These are phyloP conservation scores for Hydriomena furcata DNA, from an alignment of 2,888 invertebrate species.

Conservation along the genomic window DNA sequence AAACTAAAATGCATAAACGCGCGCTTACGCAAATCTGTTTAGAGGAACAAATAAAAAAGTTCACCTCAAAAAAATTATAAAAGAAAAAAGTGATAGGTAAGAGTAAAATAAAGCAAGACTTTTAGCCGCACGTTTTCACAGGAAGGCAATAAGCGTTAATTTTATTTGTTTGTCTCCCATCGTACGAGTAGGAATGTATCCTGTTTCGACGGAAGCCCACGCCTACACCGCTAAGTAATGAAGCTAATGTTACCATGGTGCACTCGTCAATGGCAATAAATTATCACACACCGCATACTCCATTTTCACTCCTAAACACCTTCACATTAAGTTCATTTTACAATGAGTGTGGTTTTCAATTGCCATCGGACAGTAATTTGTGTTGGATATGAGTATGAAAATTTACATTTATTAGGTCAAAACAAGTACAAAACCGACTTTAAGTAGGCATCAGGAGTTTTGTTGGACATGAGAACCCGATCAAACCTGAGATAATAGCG, in stretches of 20 bases:
- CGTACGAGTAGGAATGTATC: no score
- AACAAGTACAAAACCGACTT: no score
- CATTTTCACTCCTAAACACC: constrained; percentile 42
- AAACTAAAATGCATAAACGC: no score
- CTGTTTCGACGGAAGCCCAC: constrained; percentile 76
- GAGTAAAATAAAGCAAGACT: constrained; percentile 12
- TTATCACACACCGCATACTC: constrained; percentile 36
- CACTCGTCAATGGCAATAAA: constrained; percentile 53
- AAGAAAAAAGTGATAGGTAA: no score
- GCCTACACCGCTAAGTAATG: constrained; percentile 79
- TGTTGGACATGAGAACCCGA: no score
- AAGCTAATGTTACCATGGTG: constrained; percentile 68
- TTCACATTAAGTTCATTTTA: constrained; percentile 29
- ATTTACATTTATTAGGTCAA: constrained; percentile 12
- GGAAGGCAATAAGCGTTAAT: constrained; percentile 72
- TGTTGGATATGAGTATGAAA: constrained; percentile 13
- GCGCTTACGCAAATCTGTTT: constrained; percentile 3
- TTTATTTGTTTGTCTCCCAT: constrained; percentile 70
- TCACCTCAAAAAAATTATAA: no score
- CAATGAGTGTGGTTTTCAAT: constrained; percentile 13
- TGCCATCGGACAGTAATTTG: constrained; percentile 22
- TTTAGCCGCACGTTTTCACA: constrained; percentile 47
- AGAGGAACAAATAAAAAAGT: constrained; percentile 6
- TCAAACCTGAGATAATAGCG: no score
- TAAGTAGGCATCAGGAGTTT: no score